Conservation (phyloP, 2,888 invertebrate species). For the Drosophila nigritarsus region DNA sequence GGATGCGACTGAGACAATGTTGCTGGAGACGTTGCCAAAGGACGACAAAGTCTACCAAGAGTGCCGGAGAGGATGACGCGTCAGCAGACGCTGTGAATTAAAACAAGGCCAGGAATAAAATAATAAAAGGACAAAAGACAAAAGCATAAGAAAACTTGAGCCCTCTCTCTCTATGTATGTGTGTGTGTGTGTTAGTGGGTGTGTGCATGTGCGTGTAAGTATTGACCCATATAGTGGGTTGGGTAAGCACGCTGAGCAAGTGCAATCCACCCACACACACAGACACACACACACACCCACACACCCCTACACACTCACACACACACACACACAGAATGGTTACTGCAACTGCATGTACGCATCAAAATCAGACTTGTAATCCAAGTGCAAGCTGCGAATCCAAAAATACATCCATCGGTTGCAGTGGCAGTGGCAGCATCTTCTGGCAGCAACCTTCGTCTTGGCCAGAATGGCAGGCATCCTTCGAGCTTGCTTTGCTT, state of each 20-base stretch:
- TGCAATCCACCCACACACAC: conserved; percentile 53
- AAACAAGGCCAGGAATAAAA: conserved; percentile 82
- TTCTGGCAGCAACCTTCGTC: conserved; percentile 40
- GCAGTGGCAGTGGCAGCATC: conserved; percentile 58
- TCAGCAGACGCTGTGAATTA: conserved; percentile 79
- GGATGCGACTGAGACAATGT: conserved; percentile 75
- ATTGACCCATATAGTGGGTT: conserved; percentile 64
- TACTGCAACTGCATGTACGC: conserved; percentile 72
- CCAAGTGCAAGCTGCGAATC: conserved; percentile 81
- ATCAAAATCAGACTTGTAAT: conserved; percentile 82
- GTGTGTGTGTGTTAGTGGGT: conserved; percentile 26
- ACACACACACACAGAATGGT: conserved; percentile 24
- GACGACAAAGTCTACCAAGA: conserved; percentile 65
- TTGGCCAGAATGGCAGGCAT: conserved; percentile 35
- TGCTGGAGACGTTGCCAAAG: conserved; percentile 68
- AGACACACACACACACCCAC: conserved; percentile 12
- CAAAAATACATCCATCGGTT: conserved; percentile 81
- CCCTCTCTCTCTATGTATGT: conserved; percentile 20
- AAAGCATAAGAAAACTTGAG: conserved; percentile 79
- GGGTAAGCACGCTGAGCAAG: conserved; percentile 49
- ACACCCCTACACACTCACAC: conserved; percentile 9
- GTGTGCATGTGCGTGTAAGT: conserved; percentile 25
- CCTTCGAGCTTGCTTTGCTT: conserved; percentile 23
- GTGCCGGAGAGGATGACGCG: conserved; percentile 70
- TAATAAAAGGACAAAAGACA: conserved; percentile 82